phyloP scores from a whole-genome alignment of 1,140 invertebrate genomes.

The Pygmarrhopalites habei region DNA sequence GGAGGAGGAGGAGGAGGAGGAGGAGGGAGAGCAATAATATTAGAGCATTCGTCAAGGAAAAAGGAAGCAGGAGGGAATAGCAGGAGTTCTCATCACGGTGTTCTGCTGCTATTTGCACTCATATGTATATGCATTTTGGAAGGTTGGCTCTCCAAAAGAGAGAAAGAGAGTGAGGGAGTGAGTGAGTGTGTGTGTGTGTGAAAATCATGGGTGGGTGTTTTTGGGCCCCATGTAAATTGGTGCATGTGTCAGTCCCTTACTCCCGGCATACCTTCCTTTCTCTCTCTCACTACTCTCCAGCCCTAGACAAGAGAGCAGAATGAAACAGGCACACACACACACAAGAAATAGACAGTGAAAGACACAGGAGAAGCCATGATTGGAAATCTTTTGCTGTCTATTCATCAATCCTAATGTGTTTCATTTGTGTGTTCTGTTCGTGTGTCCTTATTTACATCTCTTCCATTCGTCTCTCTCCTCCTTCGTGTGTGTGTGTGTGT shows the following conservation, averaged over 20 bases:
- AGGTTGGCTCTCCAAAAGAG: background rate
- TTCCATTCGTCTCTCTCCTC: conserved; percentile 14
- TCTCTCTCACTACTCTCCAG: background rate
- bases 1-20: background rate
- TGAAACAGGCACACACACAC: no score
- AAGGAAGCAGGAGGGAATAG: background rate
- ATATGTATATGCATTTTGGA: no score
- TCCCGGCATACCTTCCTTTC: background rate
- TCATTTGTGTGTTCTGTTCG: conserved; percentile 16
- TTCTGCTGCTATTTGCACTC: no score
- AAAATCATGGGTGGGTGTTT: background rate
- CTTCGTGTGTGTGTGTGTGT: background rate
- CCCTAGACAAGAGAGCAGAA: no score
- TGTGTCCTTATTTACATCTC: no score
- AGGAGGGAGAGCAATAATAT: background rate
- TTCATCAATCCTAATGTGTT: conserved; percentile 22
- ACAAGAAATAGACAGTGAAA: background rate
- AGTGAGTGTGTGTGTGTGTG: no score
- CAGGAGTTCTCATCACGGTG: no score
- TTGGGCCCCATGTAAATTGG: conserved; percentile 1
- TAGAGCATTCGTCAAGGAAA: no score
- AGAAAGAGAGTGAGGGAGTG: background rate
- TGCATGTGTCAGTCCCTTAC: background rate
- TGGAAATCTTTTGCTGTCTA: conserved; percentile 8
- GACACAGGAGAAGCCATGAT: conserved; percentile 8